These are phyloP conservation scores for Pantala flavescens DNA, from an alignment of 1,140 invertebrate genomes.

Conservation along the genomic window DNA sequence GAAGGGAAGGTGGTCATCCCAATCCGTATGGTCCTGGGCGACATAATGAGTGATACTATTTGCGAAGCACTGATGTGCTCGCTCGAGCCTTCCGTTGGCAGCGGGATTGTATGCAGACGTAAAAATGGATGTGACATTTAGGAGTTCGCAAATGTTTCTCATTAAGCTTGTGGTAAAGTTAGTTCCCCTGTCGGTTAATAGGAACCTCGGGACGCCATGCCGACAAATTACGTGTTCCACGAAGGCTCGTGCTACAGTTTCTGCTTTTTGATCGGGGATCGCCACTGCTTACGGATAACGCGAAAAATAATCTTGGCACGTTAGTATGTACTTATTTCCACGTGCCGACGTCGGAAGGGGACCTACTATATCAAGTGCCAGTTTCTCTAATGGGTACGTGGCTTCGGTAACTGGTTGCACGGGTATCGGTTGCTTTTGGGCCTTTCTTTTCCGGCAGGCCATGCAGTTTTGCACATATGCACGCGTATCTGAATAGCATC, in stretches of 20 bases:
- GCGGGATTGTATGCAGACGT: background rate
- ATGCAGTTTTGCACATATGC: too few species aligned
- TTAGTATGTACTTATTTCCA: background rate
- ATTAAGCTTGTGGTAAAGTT: background rate
- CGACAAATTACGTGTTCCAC: background rate
- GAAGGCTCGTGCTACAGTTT: background rate
- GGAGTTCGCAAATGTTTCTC: background rate
- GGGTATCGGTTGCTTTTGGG: too few species aligned
- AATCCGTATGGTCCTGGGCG: background rate
- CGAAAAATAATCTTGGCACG: background rate
- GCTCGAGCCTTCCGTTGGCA: background rate
- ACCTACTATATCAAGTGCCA: background rate
- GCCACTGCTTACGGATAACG: background rate
- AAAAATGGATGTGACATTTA: background rate
- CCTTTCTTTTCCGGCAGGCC: too few species aligned
- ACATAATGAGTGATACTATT: background rate
- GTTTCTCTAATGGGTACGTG: background rate
- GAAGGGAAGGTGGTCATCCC: background rate
- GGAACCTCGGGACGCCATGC: background rate
- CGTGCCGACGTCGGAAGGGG: background rate
- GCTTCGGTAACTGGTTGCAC: too few species aligned
- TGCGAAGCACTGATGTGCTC: background rate
- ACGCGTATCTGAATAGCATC: too few species aligned
- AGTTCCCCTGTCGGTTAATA: background rate
- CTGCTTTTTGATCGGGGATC: background rate